Conservation (phyloP, 2,797 vertebrate genomes). For the Thamnophis elegans region DNA sequence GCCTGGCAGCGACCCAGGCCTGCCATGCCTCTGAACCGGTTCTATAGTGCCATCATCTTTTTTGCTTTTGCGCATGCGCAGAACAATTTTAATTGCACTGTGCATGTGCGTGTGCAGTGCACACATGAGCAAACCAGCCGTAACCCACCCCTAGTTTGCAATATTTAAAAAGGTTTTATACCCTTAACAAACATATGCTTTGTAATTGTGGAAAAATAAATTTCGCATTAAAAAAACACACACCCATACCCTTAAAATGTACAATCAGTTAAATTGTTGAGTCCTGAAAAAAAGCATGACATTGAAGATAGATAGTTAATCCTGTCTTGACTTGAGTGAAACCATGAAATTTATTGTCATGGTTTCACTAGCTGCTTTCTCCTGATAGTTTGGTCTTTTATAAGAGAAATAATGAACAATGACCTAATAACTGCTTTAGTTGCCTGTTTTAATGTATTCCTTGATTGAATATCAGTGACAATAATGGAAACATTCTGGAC, state of each 20-base stretch:
- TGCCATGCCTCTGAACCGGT: no score
- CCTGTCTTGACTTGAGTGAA: not conserved
- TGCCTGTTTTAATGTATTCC: not conserved
- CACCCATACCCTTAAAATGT: not conserved
- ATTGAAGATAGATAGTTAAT: not conserved
- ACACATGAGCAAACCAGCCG: no score
- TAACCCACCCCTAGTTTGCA: not conserved
- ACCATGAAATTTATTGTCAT: not conserved
- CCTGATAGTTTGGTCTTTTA: conserved; percentile 37
- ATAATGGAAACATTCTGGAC: not conserved
- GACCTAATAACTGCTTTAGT: conserved; percentile 7
- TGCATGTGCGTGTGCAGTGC: no score
- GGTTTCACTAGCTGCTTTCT: not conserved
- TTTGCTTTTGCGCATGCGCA: no score
- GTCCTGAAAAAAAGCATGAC: not conserved
- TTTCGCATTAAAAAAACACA: not conserved
- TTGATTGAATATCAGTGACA: conserved; percentile 18
- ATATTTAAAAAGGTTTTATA: not conserved
- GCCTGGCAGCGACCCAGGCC: no score
- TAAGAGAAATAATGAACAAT: not conserved
- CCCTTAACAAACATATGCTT: not conserved
- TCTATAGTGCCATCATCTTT: no score
- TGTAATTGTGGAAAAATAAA: not conserved
- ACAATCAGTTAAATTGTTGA: not conserved
- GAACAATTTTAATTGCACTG: no score